Evolutionary conservation across 2,797 vertebrate species (phyloP), one percentile per base, ranked within the genome.

Genomic region (Tragopan temminckii): DNA sequence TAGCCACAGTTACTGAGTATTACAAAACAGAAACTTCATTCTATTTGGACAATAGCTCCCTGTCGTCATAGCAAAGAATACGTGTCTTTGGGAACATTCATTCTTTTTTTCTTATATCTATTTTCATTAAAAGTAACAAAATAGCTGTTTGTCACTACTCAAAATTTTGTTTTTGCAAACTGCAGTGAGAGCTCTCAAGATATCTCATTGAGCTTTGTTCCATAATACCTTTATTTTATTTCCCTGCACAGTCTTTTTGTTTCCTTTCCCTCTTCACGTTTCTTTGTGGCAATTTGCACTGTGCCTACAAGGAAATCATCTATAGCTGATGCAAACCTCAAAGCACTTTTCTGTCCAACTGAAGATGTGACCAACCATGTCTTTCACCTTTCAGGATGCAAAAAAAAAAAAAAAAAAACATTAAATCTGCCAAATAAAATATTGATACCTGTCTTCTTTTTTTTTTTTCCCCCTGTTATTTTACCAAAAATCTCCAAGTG

Each of bases 151-250:
- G 68, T 71, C 62, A n/a, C 68, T 52, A 25, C 31, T 67, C 35
- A 58, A 36, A 78, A 43, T 68, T 88, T 48, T 78, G 33, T 29
- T 80, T 80, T 52, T 78, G 29, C 29, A 80, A 50, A 64, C 48
- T 89, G 50, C 55, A 62, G 7, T 13, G 52, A 83, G 45, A 88
- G 6, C 45, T 93, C 85, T 86, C 66, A 48, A 83, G 80, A 48
- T 48, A 83, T 18, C 52, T 94, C 71, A 81, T 80, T 74, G 80
- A 75, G 64, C 53, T 78, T 88, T 13, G 13, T 72, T 85, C 85
- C 53, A 68, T 64, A 79, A 59, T 74, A 85, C 67, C 82, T 94
- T 88, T 80, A 63, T 48, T 93, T 76, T 81, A 94, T 78, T 94
- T 88, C 86, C 69, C 85, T 83, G 42, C 72, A 35, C 40, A 75